These are phyloP conservation scores for Staurois parvus DNA, from an alignment of 2,797 vertebrate genomes.

Conservation along the genomic window DNA sequence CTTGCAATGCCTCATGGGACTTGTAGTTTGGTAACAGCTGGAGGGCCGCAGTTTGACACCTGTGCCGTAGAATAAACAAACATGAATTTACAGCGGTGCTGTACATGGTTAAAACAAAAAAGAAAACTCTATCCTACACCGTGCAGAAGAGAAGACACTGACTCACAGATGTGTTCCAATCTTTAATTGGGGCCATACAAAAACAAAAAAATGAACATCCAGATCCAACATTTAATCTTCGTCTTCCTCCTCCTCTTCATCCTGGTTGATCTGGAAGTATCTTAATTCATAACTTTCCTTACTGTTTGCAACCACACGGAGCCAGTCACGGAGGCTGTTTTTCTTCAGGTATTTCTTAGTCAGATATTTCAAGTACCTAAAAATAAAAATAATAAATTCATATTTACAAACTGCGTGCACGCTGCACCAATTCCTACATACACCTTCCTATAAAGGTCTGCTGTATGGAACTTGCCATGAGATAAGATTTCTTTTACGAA, in stretches of 20 bases:
- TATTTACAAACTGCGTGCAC: too few species aligned
- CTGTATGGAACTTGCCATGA: too few species aligned
- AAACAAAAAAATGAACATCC: constrained; percentile 67
- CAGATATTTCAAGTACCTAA: constrained; percentile 94
- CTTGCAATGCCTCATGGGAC: too few species aligned
- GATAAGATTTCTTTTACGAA: too few species aligned
- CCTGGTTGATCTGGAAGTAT: constrained; percentile 99
- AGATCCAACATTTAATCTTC: constrained; percentile 84
- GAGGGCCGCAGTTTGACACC: too few species aligned
- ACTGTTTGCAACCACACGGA: constrained; percentile 93
- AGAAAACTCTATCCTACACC: background rate
- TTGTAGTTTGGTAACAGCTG: too few species aligned
- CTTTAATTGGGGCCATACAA: constrained; percentile 86
- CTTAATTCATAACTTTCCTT: constrained; percentile 96
- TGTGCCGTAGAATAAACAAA: too few species aligned
- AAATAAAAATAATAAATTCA: constrained; percentile 48
- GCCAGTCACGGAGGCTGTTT: constrained; percentile 94
- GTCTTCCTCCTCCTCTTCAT: constrained; percentile 94
- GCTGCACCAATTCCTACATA: too few species aligned
- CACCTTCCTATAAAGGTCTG: too few species aligned
- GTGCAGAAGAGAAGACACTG: background rate
- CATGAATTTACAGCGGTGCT: too few species aligned
- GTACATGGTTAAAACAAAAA: background rate
- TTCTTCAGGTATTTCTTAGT: constrained; percentile 98
- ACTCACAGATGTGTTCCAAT: background rate